A percentile compares a stretch with the other conserved stretches of the same genome.
These are phyloP conservation scores for Gasterosteus aculeatus DNA, from an alignment of 2,113 vertebrate genomes.

Conservation along the genomic window DNA sequence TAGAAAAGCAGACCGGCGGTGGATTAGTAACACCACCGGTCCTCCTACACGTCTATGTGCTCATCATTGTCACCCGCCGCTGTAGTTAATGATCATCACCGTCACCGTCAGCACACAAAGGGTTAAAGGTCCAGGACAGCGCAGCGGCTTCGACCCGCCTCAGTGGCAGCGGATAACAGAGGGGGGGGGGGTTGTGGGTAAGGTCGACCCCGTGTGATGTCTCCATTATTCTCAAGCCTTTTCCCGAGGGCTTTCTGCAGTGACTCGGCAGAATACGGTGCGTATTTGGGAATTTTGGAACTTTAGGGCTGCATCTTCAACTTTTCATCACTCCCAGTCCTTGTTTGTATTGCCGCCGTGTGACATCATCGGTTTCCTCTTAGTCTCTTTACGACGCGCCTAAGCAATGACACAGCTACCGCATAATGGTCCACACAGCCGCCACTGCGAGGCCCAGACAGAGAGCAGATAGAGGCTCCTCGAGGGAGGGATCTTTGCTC, in stretches of 20 bases:
- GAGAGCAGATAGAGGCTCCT: slow-evolving; percentile 17
- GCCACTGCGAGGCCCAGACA: slow-evolving; percentile 32
- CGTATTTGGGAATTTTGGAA: background rate
- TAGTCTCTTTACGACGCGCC: slow-evolving; percentile 9
- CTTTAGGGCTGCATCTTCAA: slow-evolving; percentile 20
- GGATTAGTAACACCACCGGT: slow-evolving; percentile 32
- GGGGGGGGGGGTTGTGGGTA: background rate
- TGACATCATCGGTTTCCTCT: slow-evolving; percentile 30
- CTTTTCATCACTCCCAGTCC: slow-evolving; percentile 40
- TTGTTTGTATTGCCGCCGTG: slow-evolving; percentile 3
- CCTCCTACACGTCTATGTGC: slow-evolving; percentile 18
- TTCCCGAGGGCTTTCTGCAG: background rate
- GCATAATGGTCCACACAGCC: slow-evolving; percentile 15
- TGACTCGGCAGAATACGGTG: background rate
- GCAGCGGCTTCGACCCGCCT: background rate
- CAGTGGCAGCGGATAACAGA: slow-evolving; percentile 1
- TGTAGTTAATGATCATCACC: slow-evolving; percentile 15
- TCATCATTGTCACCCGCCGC: slow-evolving; percentile 34
- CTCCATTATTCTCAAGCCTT: slow-evolving; percentile 2
- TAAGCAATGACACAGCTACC: slow-evolving; percentile 37
- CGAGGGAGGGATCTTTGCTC: slow-evolving; percentile 25
- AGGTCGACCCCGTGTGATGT: background rate
- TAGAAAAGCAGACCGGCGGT: slow-evolving; percentile 28
- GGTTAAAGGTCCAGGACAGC: background rate
- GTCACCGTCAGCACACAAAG: background rate